Percentiles rank a stretch among this genome's conserved stretches.
phyloP scores from a whole-genome alignment of 2,888 invertebrate species.

The Euproctis similis region DNA sequence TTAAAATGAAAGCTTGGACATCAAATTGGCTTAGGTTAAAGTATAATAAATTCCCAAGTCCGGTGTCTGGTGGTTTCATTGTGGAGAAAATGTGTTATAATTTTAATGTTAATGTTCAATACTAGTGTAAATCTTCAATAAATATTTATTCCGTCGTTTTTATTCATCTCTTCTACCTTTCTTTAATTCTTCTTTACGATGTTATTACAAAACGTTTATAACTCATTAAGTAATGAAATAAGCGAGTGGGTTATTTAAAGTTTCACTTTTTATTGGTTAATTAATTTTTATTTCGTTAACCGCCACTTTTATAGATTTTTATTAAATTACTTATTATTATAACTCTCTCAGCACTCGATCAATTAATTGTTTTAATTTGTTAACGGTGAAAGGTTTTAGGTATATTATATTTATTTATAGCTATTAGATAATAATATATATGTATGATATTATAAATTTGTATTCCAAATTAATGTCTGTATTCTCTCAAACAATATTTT shows the following conservation, averaged over 20 bases:
- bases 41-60: slow-evolving; percentile 18
- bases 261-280: slow-evolving; percentile 24
- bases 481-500: too few species aligned
- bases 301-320: slow-evolving; percentile 5
- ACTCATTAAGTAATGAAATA: slow-evolving; percentile 21
- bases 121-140: too few species aligned
- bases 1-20: slow-evolving; percentile 18
- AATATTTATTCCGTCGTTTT: too few species aligned
- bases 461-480: too few species aligned
- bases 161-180: too few species aligned
- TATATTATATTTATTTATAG: background rate
- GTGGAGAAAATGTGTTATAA: slow-evolving; percentile 14
- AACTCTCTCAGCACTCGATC: slow-evolving; percentile 4
- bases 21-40: slow-evolving; percentile 11
- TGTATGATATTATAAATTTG: too few species aligned
- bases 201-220: slow-evolving; percentile 18
- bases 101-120: too few species aligned
- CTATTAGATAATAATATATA: too few species aligned
- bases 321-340: slow-evolving; percentile 7
- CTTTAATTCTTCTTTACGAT: slow-evolving; percentile 17
- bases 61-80: slow-evolving; percentile 12
- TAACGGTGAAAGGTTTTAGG: slow-evolving; percentile 7
- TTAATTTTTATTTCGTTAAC: slow-evolving; percentile 19
- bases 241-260: slow-evolving; percentile 9
- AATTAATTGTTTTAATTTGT: slow-evolving; percentile 5